Conservation (phyloP, 2,797 vertebrate species). For the Borostomias antarcticus region DNA sequence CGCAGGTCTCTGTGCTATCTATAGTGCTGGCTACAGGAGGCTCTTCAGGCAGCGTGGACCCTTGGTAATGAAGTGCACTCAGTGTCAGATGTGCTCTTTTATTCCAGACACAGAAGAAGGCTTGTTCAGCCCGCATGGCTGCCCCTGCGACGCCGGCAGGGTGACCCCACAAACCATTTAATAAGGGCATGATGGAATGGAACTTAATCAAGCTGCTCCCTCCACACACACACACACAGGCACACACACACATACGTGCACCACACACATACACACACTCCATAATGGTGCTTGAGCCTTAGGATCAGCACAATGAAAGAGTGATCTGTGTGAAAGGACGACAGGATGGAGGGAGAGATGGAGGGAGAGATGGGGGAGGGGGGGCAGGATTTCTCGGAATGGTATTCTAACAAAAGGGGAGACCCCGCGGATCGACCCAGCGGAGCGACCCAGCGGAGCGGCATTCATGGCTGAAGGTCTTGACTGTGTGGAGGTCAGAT, state of each 20-base stretch:
- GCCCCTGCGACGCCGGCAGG: neutral
- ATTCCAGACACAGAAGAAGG: conserved; percentile 12
- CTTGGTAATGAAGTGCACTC: conserved; percentile 31
- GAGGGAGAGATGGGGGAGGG: neutral
- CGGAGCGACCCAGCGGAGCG: neutral
- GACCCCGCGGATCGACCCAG: too few species aligned
- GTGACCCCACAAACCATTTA: neutral
- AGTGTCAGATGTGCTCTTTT: conserved; percentile 49
- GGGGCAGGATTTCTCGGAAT: neutral
- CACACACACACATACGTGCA: neutral
- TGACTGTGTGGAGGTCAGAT: neutral
- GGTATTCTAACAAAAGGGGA: neutral
- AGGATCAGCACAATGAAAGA: neutral
- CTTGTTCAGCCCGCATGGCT: conserved; percentile 6
- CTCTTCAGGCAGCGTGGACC: conserved; percentile 31
- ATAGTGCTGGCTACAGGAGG: neutral
- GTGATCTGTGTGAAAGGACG: neutral
- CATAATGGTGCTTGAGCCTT: neutral
- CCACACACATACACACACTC: neutral
- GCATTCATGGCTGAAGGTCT: neutral
- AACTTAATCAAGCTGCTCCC: neutral
- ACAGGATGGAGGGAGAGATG: neutral
- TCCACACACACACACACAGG: neutral
- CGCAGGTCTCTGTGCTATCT: neutral
- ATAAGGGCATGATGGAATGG: neutral